Evolutionary conservation across 92 coral and sea anemone genomes (phyloP), one percentile per base, ranked within the genome.

Genomic region (Meandrina meandrites): DNA sequence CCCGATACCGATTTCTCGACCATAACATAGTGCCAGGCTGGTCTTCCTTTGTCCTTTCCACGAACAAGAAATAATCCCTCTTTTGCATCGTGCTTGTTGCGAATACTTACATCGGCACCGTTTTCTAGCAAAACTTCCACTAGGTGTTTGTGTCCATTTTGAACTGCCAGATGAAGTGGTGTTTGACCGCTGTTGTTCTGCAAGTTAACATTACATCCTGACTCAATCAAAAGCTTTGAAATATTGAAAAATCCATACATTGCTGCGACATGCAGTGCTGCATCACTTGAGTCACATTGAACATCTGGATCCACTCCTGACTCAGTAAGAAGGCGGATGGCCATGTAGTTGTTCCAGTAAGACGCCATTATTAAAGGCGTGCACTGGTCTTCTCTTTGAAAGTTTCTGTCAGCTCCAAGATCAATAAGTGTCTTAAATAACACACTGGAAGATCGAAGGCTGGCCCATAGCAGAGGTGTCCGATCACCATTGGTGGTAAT

Each of bases 291-390:
- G 35, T 22, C 24, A 11, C 72, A 32, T 9, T 21, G 21, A 16
- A 31, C 68, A 22, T 83, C 79, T 31, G 53, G 56, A 32, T 83
- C 22, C 18, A 67, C 56, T 28, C 75, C 60, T 64, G 34, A 7
- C 58, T 28, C 19, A 21, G 57, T n/a, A 18, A 81, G 84, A 24
- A 50, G 50, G 69, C 24, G 79, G 51, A 28, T 58, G 37, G 88
- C 75, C 88, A 85, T 75, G 62, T 58, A 76, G 40, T 85, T 85
- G 75, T 85, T 76, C 88, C 88, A 85, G 31, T 75, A n/a, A 14
- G 88, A 24, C 42, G 82, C 88, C 82, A 75, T n/a, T 57, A 77
- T 53, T 62, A 85, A 24, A n/a, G 88, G 81, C 22, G 88, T 75
- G 15, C 81, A 71, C 75, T 76, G 32, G 60, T 64, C 82, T 18